A percentile compares a stretch with the other conserved stretches of the same genome.
Conservation (phyloP, 2,888 invertebrate genomes). For the Dromius quadrimaculatus region DNA sequence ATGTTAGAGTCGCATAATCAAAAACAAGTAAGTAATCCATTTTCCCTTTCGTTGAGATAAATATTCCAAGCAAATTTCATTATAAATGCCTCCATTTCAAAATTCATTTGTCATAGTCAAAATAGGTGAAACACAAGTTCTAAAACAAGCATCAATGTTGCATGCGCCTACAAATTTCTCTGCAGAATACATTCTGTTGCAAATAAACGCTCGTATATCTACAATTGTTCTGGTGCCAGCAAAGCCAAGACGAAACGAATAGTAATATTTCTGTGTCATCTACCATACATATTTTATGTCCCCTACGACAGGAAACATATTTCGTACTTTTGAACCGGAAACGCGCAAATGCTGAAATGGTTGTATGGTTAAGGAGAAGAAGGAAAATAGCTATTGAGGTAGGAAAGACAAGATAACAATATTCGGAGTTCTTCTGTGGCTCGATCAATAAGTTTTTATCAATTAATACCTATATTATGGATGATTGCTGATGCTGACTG, state of each 20-base stretch:
- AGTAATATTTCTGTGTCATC: constrained; percentile 33
- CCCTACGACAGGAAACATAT: constrained; percentile 12
- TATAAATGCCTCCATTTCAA: no score
- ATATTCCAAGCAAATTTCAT: no score
- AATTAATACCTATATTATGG: no score
- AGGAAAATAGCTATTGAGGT: background rate
- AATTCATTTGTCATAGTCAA: background rate
- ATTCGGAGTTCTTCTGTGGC: no score
- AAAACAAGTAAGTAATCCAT: no score
- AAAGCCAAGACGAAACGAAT: constrained; percentile 3
- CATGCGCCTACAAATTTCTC: background rate
- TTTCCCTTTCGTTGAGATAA: no score
- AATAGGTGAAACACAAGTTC: background rate
- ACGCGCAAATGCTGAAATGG: constrained; percentile 18
- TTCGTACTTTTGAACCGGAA: background rate
- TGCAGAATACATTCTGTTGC: background rate
- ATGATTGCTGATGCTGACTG: no score
- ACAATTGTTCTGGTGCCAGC: background rate
- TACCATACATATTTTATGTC: constrained; percentile 28
- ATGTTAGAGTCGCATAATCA: no score
- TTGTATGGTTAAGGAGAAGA: background rate
- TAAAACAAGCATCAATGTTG: background rate
- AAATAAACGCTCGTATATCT: background rate
- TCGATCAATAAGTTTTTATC: no score
- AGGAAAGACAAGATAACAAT: no score